Evolutionary conservation across 2,113 vertebrate species (phyloP).

Genomic region (Tenebrosternarchus preto): DNA sequence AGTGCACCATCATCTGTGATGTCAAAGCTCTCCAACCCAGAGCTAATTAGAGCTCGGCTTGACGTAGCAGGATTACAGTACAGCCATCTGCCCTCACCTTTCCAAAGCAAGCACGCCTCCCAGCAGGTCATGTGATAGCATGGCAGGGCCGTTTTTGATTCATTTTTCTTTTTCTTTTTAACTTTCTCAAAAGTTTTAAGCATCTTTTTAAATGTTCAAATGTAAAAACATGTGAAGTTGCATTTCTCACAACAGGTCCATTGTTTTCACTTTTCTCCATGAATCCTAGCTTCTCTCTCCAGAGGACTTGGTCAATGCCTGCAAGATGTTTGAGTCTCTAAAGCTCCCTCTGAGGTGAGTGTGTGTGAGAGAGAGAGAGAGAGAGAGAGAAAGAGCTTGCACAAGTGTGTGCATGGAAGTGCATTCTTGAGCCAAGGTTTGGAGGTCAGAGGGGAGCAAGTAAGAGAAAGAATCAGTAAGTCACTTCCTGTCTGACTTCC

Average conservation of each 20-base stretch:
- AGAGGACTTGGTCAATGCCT: constrained; percentile 94
- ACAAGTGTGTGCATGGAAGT: constrained; percentile 37
- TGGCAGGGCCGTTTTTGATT: not conserved
- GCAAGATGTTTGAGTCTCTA: constrained; percentile 91
- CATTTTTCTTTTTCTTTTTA: not conserved
- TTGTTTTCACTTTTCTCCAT: not conserved
- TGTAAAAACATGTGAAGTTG: too few species aligned
- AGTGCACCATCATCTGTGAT: not conserved
- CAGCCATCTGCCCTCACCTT: constrained; percentile 36
- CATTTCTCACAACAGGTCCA: not conserved
- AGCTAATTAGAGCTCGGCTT: constrained; percentile 41
- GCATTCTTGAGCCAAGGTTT: constrained; percentile 21
- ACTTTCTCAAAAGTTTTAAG: too few species aligned
- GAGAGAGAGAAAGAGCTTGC: constrained; percentile 11
- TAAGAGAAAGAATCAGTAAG: constrained; percentile 57
- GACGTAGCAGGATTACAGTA: constrained; percentile 37
- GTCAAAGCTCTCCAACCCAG: not conserved
- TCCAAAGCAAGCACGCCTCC: constrained; percentile 18
- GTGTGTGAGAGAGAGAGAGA: not conserved
- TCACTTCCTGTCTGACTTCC: constrained; percentile 76
- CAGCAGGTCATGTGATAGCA: not conserved
- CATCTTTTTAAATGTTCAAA: too few species aligned
- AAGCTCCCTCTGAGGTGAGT: constrained; percentile 89
- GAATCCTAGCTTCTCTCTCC: constrained; percentile 75
- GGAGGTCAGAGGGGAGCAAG: not conserved